Conservation (phyloP, 2,113 vertebrate genomes). For the Nerophis ophidion region DNA sequence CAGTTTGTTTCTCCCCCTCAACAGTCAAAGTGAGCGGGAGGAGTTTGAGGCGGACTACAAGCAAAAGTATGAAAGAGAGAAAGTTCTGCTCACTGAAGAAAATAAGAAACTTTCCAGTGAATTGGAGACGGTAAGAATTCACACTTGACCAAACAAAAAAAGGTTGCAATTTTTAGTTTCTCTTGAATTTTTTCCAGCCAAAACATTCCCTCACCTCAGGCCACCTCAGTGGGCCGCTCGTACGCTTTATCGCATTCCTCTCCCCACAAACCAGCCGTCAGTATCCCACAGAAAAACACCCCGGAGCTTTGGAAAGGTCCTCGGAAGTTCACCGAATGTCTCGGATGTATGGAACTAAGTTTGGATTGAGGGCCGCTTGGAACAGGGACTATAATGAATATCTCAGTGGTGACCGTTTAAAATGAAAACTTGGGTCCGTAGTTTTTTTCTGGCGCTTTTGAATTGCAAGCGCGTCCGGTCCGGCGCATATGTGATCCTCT, state of each 20-base stretch:
- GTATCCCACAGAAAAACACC: slow-evolving; percentile 45
- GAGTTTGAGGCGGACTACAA: slow-evolving; percentile 90
- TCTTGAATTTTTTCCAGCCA: background rate
- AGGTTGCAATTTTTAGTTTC: background rate
- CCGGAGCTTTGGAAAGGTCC: slow-evolving; percentile 49
- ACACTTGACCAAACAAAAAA: slow-evolving; percentile 3
- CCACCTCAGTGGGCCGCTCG: slow-evolving; percentile 27
- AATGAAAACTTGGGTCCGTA: too few relatives aligned
- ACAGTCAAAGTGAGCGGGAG: slow-evolving; percentile 90
- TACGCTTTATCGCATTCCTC: slow-evolving; percentile 46
- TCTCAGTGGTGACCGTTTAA: too few relatives aligned
- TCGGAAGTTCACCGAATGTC: slow-evolving; percentile 48
- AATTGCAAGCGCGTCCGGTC: too few relatives aligned
- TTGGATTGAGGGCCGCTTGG: background rate
- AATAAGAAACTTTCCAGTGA: slow-evolving; percentile 92
- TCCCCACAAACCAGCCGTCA: slow-evolving; percentile 53
- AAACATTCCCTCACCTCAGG: slow-evolving; percentile 36
- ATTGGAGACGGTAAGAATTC: slow-evolving; percentile 78
- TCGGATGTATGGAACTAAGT: slow-evolving; percentile 45
- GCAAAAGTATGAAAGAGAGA: slow-evolving; percentile 91
- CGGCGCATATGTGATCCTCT: too few relatives aligned
- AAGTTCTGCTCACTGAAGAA: slow-evolving; percentile 80
- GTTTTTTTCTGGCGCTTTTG: too few relatives aligned
- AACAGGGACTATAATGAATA: background rate
- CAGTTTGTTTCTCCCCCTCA: slow-evolving; percentile 5